These are phyloP conservation scores for Athetis lepigone DNA, from an alignment of 2,888 invertebrate genomes.

Conservation along the genomic window DNA sequence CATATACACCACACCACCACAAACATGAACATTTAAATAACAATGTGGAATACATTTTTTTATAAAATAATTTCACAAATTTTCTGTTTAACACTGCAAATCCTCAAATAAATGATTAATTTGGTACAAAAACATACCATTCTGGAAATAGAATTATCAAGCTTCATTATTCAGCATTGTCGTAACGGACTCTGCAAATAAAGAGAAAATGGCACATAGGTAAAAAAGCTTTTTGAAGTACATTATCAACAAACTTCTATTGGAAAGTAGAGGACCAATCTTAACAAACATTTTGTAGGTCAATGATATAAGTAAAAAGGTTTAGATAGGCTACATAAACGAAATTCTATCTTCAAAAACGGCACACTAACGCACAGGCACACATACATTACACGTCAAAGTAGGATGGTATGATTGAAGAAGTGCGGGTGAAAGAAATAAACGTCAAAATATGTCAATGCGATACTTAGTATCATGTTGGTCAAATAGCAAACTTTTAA, in stretches of 20 bases:
- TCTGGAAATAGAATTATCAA: slow-evolving; percentile 29
- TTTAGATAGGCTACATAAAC: no score
- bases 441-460: no score
- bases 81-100: slow-evolving; percentile 50
- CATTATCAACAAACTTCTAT: neutral
- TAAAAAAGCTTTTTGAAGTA: neutral
- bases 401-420: no score
- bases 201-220: slow-evolving; percentile 2
- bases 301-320: no score
- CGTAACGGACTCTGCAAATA: slow-evolving; percentile 86
- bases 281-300: neutral
- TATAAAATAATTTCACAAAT: slow-evolving; percentile 34
- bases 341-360: no score
- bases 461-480: no score
- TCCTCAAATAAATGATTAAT: slow-evolving; percentile 44
- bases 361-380: no score
- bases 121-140: slow-evolving; percentile 54
- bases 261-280: neutral
- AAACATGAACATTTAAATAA: no score
- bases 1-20: no score
- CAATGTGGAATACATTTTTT: slow-evolving; percentile 22
- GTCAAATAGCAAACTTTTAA: no score
- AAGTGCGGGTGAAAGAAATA: no score
- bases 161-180: slow-evolving; percentile 84
- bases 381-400: no score